A percentile compares a stretch with the other conserved stretches of the same genome.
These are phyloP conservation scores for Euspilapteryx auroguttella DNA, from an alignment of 2,888 invertebrate genomes.

Conservation along the genomic window DNA sequence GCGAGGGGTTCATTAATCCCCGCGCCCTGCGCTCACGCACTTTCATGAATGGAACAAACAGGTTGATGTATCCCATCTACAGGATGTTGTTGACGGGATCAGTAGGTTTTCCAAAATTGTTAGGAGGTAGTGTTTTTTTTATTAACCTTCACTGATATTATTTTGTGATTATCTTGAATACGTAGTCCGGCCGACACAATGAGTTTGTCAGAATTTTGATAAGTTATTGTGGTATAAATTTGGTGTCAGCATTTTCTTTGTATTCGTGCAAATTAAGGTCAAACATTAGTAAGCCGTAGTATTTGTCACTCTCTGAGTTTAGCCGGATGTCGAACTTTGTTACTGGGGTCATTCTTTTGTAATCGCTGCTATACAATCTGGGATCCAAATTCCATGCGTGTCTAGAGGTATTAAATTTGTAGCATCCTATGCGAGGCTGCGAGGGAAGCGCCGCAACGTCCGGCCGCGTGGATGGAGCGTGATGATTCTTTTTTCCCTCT, in stretches of 20 bases:
- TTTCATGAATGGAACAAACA: constrained; percentile 61
- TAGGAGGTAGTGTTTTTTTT: too few species aligned
- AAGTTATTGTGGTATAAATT: too few species aligned
- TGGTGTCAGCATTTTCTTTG: constrained; percentile 39
- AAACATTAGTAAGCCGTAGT: constrained; percentile 18
- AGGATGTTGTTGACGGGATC: constrained; percentile 32
- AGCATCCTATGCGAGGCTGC: constrained; percentile 36
- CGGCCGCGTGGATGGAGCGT: constrained; percentile 59
- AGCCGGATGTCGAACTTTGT: too few species aligned
- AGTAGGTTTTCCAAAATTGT: too few species aligned
- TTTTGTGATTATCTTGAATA: too few species aligned
- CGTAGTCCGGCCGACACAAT: too few species aligned
- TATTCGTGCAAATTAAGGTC: constrained; percentile 18
- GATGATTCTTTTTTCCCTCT: constrained; percentile 46
- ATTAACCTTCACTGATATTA: too few species aligned
- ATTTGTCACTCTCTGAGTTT: constrained; percentile 3
- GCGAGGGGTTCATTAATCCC: constrained; percentile 56
- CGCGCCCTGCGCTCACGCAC: constrained; percentile 61
- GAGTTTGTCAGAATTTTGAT: too few species aligned
- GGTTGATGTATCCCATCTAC: constrained; percentile 50
- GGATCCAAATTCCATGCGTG: too few species aligned
- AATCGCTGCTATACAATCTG: too few species aligned
- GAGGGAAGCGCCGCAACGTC: constrained; percentile 61
- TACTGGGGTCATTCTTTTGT: too few species aligned
- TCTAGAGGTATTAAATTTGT: too few species aligned